Evolutionary conservation across 2,888 invertebrate genomes (phyloP).

Genomic region (Norana najaformis): DNA sequence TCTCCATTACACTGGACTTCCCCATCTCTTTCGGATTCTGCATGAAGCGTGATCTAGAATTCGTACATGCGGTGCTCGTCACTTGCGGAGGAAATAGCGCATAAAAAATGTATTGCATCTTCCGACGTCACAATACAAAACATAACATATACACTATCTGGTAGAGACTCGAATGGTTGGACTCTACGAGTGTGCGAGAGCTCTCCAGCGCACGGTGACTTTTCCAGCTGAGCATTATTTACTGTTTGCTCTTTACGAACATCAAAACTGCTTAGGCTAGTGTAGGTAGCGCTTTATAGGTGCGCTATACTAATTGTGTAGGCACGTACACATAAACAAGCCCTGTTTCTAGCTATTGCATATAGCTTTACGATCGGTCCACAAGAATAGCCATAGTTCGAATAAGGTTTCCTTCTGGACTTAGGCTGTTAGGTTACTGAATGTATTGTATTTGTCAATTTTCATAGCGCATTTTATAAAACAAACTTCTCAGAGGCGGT

Average conservation of each 20-base stretch:
- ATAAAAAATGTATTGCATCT: not conserved
- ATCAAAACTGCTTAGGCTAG: not conserved
- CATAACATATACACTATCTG: no score
- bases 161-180: no score
- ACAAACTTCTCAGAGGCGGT: not conserved
- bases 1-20: no score
- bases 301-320: not conserved
- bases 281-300: no score
- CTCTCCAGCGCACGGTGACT: not conserved
- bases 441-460: not conserved
- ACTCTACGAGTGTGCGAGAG: not conserved
- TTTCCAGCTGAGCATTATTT: not conserved
- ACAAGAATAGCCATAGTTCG: not conserved
- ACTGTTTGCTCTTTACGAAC: not conserved
- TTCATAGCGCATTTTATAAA: not conserved
- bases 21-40: not conserved
- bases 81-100: not conserved
- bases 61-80: not conserved
- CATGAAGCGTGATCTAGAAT: not conserved
- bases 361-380: not conserved
- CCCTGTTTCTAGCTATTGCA: no score
- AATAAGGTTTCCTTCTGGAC: no score
- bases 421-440: not conserved
- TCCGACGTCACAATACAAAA: no score
- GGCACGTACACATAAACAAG: not conserved